phyloP scores from a whole-genome alignment of 2,888 invertebrate genomes.

The Amitus sp. region DNA sequence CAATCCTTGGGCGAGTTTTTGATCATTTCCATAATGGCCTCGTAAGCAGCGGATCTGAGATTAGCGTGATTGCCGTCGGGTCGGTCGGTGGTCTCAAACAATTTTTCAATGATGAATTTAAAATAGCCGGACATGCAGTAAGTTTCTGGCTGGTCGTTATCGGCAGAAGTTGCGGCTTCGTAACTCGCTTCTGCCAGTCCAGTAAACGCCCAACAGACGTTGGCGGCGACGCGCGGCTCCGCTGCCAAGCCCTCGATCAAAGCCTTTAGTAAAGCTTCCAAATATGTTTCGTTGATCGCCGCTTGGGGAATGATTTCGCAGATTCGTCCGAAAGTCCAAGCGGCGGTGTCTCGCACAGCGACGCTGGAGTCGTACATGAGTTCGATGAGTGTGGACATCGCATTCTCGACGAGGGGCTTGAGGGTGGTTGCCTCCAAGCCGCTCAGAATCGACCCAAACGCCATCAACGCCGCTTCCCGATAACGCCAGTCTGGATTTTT shows the following conservation, averaged over 20 bases:
- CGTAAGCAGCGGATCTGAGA: constrained; percentile 95
- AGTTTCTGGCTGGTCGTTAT: constrained; percentile 83
- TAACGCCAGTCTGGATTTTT: constrained; percentile 91
- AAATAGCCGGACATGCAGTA: constrained; percentile 95
- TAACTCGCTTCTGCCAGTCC: constrained; percentile 97
- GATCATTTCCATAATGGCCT: constrained; percentile 99
- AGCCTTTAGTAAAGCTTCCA: constrained; percentile 84
- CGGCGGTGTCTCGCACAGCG: constrained; percentile 95
- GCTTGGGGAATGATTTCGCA: constrained; percentile 97
- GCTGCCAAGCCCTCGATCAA: constrained; percentile 88
- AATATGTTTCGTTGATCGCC: constrained; percentile 86
- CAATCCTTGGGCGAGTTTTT: constrained; percentile 98
- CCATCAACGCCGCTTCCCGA: constrained; percentile 98
- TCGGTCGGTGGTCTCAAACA: constrained; percentile 95
- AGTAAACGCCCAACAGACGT: constrained; percentile 99
- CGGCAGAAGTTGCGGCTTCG: constrained; percentile 78
- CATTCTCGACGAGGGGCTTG: constrained; percentile 94
- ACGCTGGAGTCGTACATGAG: constrained; percentile 95
- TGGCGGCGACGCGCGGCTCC: constrained; percentile 96
- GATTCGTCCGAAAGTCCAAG: constrained; percentile 98
- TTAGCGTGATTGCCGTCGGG: constrained; percentile 94
- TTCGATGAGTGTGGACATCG: constrained; percentile 94
- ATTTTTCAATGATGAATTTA: constrained; percentile 89
- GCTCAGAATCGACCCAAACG: constrained; percentile 94
- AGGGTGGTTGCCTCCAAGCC: constrained; percentile 89